A percentile compares a stretch with the other conserved stretches of the same genome.
phyloP scores from a whole-genome alignment of 2,113 vertebrate species.

The Hippocampus abdominalis region DNA sequence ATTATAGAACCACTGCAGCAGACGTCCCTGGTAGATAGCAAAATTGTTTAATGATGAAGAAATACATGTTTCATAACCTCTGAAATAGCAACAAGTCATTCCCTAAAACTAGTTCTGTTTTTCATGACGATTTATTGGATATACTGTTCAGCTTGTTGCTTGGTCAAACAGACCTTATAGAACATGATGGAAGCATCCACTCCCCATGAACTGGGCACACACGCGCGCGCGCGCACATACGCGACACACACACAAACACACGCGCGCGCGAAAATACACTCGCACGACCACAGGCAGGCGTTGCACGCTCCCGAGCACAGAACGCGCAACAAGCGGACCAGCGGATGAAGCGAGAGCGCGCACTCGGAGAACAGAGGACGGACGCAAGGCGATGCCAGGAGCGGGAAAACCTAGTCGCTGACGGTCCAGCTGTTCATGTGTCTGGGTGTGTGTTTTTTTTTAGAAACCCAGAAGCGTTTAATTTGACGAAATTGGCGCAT shows the following conservation, averaged over 20 bases:
- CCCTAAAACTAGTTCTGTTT: neutral
- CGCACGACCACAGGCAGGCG: neutral
- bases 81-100: neutral
- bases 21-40: neutral
- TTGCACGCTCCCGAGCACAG: conserved; percentile 60
- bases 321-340: conserved; percentile 67
- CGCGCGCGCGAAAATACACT: neutral
- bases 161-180: conserved; percentile 51
- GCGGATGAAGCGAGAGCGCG: conserved; percentile 42
- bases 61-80: neutral
- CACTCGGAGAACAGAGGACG: conserved; percentile 41
- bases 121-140: conserved; percentile 27
- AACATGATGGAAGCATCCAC: conserved; percentile 35
- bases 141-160: conserved; percentile 57
- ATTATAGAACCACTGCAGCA: no score
- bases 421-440: conserved; percentile 32
- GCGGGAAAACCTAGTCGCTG: conserved; percentile 38
- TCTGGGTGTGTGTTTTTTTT: neutral
- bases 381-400: conserved; percentile 64
- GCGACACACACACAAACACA: neutral
- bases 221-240: conserved; percentile 16
- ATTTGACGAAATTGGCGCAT: neutral
- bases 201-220: conserved; percentile 1
- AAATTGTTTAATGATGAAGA: neutral
- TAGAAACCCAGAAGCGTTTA: neutral